phyloP scores from a whole-genome alignment of 1,140 invertebrate species.

The Lepidurus apus region DNA sequence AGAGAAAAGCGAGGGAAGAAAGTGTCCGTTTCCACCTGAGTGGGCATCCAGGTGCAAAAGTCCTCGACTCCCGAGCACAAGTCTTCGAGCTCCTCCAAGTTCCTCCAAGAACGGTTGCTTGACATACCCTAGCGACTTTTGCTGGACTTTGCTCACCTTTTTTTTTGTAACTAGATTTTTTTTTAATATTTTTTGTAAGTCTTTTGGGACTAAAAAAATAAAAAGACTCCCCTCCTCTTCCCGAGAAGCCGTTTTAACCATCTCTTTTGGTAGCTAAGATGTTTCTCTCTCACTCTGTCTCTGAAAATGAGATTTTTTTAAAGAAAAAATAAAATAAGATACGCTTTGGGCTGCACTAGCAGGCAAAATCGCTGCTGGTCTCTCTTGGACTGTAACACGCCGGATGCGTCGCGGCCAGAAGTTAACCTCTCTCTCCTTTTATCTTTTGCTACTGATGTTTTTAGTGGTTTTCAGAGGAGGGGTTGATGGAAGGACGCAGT shows the following conservation, averaged over 20 bases:
- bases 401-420: background rate
- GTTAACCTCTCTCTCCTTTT: background rate
- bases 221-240: too few relatives aligned
- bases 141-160: background rate
- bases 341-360: conserved; percentile 1
- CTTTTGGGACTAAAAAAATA: too few relatives aligned
- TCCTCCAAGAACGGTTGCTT: background rate
- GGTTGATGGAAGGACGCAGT: background rate
- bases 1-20: conserved; percentile 1
- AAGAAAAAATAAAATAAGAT: conserved; percentile 2
- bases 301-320: background rate
- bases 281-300: background rate
- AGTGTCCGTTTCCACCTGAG: conserved; percentile 13
- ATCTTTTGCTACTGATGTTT: conserved; percentile 12
- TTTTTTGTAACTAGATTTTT: background rate
- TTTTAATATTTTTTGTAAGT: too few relatives aligned
- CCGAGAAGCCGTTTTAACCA: too few relatives aligned
- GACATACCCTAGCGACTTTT: background rate
- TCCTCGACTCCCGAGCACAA: too few relatives aligned
- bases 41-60: conserved; percentile 5
- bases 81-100: too few relatives aligned
- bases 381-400: background rate
- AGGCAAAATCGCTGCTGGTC: background rate
- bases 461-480: background rate
- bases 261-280: background rate